Conservation (phyloP, 2,888 invertebrate species). For the Andrena bucephala region DNA sequence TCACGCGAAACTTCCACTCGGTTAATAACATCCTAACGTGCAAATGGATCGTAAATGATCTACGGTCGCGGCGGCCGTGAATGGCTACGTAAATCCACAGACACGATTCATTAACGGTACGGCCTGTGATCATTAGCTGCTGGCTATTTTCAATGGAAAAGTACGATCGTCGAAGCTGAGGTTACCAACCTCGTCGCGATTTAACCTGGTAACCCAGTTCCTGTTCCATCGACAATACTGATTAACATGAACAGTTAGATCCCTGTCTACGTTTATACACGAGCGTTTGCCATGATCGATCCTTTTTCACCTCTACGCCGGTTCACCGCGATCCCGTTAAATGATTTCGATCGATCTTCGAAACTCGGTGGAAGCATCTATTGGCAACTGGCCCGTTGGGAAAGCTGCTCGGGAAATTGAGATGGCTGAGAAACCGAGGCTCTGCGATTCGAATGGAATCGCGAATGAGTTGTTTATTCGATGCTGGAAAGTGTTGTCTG, state of each 20-base stretch:
- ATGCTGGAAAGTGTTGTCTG: neutral
- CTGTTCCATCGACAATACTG: constrained; percentile 69
- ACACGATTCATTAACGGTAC: neutral
- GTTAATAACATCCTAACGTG: constrained; percentile 17
- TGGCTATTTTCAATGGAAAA: constrained; percentile 35
- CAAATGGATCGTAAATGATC: neutral
- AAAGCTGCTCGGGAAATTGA: constrained; percentile 38
- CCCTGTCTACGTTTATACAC: constrained; percentile 10
- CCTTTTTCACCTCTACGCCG: constrained; percentile 8
- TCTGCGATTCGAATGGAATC: constrained; percentile 25
- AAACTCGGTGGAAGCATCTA: neutral
- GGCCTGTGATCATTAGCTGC: constrained; percentile 12
- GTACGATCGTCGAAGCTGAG: constrained; percentile 39
- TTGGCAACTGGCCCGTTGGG: constrained; percentile 57
- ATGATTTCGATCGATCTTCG: constrained; percentile 22
- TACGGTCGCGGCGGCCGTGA: neutral
- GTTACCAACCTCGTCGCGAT: constrained; percentile 71
- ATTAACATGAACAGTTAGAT: constrained; percentile 78
- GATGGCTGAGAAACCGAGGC: neutral
- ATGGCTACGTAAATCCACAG: neutral
- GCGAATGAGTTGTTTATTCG: constrained; percentile 5
- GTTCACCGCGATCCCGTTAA: constrained; percentile 56
- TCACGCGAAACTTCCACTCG: constrained; percentile 5
- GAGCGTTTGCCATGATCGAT: neutral
- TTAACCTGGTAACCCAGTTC: constrained; percentile 75